These are phyloP conservation scores for Brachyhypopomus occidentalis DNA, from an alignment of 2,113 vertebrate species.

Conservation along the genomic window DNA sequence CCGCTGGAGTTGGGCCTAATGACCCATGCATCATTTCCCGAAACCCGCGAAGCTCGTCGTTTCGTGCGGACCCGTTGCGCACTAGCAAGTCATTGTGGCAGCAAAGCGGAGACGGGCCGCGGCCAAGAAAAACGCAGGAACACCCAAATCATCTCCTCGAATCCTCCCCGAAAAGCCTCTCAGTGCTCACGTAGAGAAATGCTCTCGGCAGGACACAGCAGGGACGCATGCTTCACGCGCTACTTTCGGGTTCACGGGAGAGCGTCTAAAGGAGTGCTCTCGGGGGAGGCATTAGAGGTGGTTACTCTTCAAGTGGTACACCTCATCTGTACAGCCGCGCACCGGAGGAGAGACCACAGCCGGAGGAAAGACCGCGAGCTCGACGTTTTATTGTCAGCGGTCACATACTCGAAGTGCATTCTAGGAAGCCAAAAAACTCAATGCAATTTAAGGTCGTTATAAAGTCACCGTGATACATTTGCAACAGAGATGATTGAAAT, in stretches of 20 bases:
- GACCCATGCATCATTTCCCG: conserved; percentile 56
- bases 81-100: conserved; percentile 41
- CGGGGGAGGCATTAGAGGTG: conserved; percentile 54
- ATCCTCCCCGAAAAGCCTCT: conserved; percentile 49
- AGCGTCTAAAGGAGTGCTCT: conserved; percentile 48
- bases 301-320: conserved; percentile 40
- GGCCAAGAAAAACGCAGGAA: conserved; percentile 57
- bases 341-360: neutral
- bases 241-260: conserved; percentile 51
- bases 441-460: conserved; percentile 33
- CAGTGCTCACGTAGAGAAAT: conserved; percentile 53
- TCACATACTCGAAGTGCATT: conserved; percentile 6
- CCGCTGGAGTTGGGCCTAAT: conserved; percentile 51
- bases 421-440: neutral
- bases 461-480: neutral
- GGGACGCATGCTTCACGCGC: conserved; percentile 48
- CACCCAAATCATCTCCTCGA: conserved; percentile 54
- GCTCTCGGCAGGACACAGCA: conserved; percentile 56
- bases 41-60: conserved; percentile 47
- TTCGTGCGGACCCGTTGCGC: conserved; percentile 40
- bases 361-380: neutral
- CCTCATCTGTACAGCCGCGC: conserved; percentile 36
- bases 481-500: no score
- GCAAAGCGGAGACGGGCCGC: conserved; percentile 30
- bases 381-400: neutral